Conservation (phyloP, 2,797 vertebrate species). For the Lacerta bilineata region DNA sequence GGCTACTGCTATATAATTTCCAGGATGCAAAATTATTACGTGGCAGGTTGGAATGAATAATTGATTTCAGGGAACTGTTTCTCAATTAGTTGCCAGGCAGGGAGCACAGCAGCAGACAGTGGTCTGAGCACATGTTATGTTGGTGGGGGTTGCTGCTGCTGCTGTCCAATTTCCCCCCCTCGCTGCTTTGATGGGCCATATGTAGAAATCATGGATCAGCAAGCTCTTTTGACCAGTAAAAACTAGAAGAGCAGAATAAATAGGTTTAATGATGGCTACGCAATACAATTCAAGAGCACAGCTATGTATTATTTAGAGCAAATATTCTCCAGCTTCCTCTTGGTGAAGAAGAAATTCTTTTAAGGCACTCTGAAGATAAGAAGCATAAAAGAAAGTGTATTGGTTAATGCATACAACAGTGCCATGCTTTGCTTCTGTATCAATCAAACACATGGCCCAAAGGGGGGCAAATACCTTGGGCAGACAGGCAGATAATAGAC, state of each 20-base stretch:
- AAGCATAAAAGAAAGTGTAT: neutral
- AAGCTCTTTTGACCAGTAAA: slow-evolving; percentile 30
- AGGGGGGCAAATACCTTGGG: neutral
- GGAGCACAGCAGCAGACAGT: slow-evolving; percentile 61
- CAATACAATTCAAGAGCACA: neutral
- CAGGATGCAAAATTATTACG: slow-evolving; percentile 70
- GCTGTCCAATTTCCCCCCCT: slow-evolving; percentile 36
- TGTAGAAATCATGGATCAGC: slow-evolving; percentile 9
- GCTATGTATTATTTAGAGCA: neutral
- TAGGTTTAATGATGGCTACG: slow-evolving; percentile 7
- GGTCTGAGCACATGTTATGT: slow-evolving; percentile 64
- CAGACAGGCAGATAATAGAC: no score
- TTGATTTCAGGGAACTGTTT: slow-evolving; percentile 51
- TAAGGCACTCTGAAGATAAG: neutral
- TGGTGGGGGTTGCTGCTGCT: slow-evolving; percentile 23
- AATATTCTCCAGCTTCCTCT: neutral
- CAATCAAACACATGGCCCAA: neutral
- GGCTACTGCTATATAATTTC: slow-evolving; percentile 62
- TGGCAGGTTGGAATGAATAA: slow-evolving; percentile 72
- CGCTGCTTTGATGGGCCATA: neutral
- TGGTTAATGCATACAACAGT: neutral
- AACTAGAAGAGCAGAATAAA: slow-evolving; percentile 18
- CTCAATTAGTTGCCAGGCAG: slow-evolving; percentile 63
- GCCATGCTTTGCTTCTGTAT: neutral
- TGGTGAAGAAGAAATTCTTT: neutral